Base-by-base conservation (phyloP, 2,888 invertebrate genomes). In the Germaria angustata region DNA sequence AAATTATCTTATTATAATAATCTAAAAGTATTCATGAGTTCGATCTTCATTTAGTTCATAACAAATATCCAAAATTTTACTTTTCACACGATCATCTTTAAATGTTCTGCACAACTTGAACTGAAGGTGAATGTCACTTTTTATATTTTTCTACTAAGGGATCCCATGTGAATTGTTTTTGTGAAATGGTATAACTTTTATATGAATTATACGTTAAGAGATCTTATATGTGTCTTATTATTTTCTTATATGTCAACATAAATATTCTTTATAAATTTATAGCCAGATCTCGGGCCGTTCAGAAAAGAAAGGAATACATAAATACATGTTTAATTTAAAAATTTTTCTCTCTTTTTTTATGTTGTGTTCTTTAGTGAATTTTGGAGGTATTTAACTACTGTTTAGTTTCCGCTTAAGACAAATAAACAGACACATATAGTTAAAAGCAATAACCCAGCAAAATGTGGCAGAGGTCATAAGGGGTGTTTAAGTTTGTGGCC, bases 241-340 rank as follows among this genome's bases (percentile, higher is more conserved):
- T 83, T 83, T 84, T 84, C 78, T 46, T 75, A 78, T 80, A 75
- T 80, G 84, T 75, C 80, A 84, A 80, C 82, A 82, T 83, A 84
- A 84, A 84, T 77, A 82, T 77, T 80, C 61, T 77, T 82, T 78
- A 76, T 46, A 83, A 84, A 80, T 84, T 69, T 82, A 80, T 82
- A 63, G 61, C 73, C 77, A 32, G 41, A 39, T 17, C 46, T 63
- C 44, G 28, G 53, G 36, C 39, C 36, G 1, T 63, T 63, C 46
- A 13, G 28, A 65, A 76, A 36, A 41, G 28, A 28, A 28, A 6
- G 28, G n/a, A n/a, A n/a, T n/a, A n/a, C 28, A 28, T 5, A 28
- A 61, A 53, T 59, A 41, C 39, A 73, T 28, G 28, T 59, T 39
- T 55, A 69, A 63, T 69, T 69, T 49, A 24, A 24, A 80, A 75